A percentile compares a stretch with the other conserved stretches of the same genome.
phyloP scores from a whole-genome alignment of 2,797 vertebrate species.

The Poecilia gillii region DNA sequence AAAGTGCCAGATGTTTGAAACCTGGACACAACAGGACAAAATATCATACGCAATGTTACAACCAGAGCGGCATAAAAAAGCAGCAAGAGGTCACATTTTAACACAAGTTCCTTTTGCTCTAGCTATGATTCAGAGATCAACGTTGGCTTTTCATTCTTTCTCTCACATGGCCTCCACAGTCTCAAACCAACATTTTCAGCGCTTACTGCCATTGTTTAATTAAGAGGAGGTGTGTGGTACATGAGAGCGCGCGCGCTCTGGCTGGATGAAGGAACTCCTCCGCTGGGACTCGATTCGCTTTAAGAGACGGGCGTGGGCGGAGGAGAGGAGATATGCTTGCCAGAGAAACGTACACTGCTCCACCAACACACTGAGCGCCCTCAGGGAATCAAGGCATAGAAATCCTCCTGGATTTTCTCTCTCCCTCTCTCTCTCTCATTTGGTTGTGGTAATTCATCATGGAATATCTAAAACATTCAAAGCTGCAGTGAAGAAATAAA shows the following conservation, averaged over 20 bases:
- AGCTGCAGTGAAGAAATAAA: conserved; percentile 49
- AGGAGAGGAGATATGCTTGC: conserved; percentile 63
- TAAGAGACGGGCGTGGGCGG: conserved; percentile 70
- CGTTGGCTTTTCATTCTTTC: conserved; percentile 15
- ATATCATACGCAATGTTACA: neutral
- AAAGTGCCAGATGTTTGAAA: neutral
- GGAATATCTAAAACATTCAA: conserved; percentile 71
- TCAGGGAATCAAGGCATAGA: conserved; percentile 57
- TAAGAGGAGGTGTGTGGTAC: conserved; percentile 67
- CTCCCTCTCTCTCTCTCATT: conserved; percentile 61
- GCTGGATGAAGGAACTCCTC: conserved; percentile 71
- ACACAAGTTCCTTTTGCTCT: conserved; percentile 11
- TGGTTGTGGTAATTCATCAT: conserved; percentile 73
- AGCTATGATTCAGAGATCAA: conserved; percentile 47
- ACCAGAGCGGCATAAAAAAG: conserved; percentile 9
- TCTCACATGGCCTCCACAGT: conserved; percentile 39
- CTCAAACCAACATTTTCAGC: conserved; percentile 48
- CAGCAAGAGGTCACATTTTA: neutral
- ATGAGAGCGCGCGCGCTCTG: conserved; percentile 46
- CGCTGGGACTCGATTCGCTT: conserved; percentile 62
- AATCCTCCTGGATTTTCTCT: conserved; percentile 71
- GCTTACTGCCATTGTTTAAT: conserved; percentile 71
- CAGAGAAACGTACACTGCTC: conserved; percentile 69
- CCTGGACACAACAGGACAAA: neutral
- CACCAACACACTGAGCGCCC: conserved; percentile 66